Evolutionary conservation across 2,888 invertebrate species (phyloP).

Genomic region (Electrophaes corylata): DNA sequence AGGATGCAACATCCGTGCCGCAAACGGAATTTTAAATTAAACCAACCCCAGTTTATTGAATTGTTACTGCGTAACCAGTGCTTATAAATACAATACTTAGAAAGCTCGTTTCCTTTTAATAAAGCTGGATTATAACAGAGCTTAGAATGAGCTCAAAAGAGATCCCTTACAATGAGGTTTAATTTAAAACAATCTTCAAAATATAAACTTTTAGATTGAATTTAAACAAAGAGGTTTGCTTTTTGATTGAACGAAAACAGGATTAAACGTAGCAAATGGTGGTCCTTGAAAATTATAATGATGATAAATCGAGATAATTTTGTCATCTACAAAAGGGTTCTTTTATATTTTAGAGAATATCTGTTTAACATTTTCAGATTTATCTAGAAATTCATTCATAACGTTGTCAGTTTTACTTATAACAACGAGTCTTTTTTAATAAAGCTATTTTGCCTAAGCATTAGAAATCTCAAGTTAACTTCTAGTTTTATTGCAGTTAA

Average conservation of each 20-base stretch:
- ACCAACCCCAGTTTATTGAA: slow-evolving; percentile 5
- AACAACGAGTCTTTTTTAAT: too few relatives aligned
- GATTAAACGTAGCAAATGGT: background rate
- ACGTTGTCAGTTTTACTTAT: too few relatives aligned
- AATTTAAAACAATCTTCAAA: background rate
- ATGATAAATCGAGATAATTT: background rate
- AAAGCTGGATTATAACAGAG: slow-evolving; percentile 7
- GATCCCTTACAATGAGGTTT: slow-evolving; percentile 6
- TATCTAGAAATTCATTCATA: too few relatives aligned
- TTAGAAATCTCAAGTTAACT: slow-evolving; percentile 13
- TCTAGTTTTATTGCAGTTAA: slow-evolving; percentile 24
- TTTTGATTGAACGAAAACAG: background rate
- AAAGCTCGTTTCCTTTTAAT: slow-evolving; percentile 32
- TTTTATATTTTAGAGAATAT: too few relatives aligned
- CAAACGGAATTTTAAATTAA: slow-evolving; percentile 34
- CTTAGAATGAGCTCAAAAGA: slow-evolving; percentile 4
- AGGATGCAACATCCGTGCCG: slow-evolving; percentile 40
- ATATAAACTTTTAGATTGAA: background rate
- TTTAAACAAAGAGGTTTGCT: background rate
- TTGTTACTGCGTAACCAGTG: background rate
- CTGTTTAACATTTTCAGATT: too few relatives aligned
- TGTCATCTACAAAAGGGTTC: too few relatives aligned
- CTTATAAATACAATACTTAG: slow-evolving; percentile 29
- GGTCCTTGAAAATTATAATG: background rate
- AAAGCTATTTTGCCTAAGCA: background rate